Conservation (phyloP, 2,113 vertebrate species). For the Terrapene triunguis region DNA sequence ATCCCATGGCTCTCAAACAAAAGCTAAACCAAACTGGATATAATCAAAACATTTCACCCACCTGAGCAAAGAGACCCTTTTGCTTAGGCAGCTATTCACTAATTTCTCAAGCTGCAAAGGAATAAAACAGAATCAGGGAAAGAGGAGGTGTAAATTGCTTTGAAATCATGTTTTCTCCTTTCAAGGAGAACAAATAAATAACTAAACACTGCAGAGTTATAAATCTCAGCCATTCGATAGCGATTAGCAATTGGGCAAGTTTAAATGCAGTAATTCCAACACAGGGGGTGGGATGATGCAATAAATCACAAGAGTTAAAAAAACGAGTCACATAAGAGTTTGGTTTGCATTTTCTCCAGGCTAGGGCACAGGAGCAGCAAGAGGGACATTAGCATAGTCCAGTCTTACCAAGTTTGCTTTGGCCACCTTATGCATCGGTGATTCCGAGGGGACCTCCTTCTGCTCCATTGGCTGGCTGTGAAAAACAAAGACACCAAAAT, state of each 20-base stretch:
- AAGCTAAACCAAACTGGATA: background rate
- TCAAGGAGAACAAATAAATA: background rate
- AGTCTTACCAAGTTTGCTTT: background rate
- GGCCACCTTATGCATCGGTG: accelerated
- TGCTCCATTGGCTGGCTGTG: background rate
- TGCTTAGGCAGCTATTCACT: accelerated
- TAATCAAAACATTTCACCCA: background rate
- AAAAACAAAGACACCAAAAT: background rate
- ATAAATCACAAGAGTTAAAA: background rate
- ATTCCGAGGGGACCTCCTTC: accelerated
- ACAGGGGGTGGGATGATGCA: background rate
- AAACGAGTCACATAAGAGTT: background rate
- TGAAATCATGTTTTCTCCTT: background rate
- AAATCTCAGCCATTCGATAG: accelerated
- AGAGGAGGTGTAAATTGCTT: background rate
- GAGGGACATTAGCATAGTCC: background rate
- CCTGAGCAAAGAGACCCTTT: background rate
- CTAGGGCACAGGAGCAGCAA: background rate
- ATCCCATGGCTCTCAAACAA: background rate
- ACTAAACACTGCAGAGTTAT: background rate
- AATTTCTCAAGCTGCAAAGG: constrained; percentile 1
- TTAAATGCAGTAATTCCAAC: background rate
- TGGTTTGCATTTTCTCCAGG: background rate
- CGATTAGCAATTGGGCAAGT: background rate
- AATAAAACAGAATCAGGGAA: background rate